These are phyloP conservation scores for Cenopis cana DNA, from an alignment of 2,888 invertebrate genomes.

Conservation along the genomic window DNA sequence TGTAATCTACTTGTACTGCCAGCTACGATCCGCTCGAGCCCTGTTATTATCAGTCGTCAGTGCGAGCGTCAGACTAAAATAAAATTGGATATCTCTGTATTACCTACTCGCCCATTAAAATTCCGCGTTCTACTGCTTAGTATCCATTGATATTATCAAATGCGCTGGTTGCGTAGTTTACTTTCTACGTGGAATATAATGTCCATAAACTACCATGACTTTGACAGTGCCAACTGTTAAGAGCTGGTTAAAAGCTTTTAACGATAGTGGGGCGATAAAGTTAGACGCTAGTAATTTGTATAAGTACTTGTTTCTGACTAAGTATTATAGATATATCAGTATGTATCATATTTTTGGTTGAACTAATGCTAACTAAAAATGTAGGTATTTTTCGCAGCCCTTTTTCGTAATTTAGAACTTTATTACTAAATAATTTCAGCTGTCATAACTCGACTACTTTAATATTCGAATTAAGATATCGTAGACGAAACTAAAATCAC, in stretches of 20 bases:
- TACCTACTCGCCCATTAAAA: conserved; percentile 41
- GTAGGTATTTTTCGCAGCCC: neutral
- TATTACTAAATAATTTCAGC: no score
- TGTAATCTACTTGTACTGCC: conserved; percentile 11
- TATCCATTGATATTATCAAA: conserved; percentile 36
- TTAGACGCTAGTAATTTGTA: neutral
- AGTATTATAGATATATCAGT: neutral
- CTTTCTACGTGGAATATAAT: conserved; percentile 29
- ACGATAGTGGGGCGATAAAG: conserved; percentile 12
- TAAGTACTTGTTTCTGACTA: neutral
- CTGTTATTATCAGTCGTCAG: conserved; percentile 45
- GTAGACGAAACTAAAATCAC: no score
- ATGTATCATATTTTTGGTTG: no score
- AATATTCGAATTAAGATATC: no score
- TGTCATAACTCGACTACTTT: no score
- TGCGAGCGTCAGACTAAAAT: conserved; percentile 41
- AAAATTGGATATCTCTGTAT: conserved; percentile 43
- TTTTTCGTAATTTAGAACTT: no score
- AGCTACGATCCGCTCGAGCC: conserved; percentile 32
- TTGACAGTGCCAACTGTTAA: conserved; percentile 22
- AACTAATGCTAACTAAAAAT: no score
- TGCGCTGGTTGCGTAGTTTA: conserved; percentile 29
- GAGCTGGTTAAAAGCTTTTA: conserved; percentile 32
- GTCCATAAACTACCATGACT: conserved; percentile 22
- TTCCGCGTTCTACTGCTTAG: conserved; percentile 37